Evolutionary conservation across 2,113 vertebrate genomes (phyloP).

Genomic region (Coracopsis vasa): DNA sequence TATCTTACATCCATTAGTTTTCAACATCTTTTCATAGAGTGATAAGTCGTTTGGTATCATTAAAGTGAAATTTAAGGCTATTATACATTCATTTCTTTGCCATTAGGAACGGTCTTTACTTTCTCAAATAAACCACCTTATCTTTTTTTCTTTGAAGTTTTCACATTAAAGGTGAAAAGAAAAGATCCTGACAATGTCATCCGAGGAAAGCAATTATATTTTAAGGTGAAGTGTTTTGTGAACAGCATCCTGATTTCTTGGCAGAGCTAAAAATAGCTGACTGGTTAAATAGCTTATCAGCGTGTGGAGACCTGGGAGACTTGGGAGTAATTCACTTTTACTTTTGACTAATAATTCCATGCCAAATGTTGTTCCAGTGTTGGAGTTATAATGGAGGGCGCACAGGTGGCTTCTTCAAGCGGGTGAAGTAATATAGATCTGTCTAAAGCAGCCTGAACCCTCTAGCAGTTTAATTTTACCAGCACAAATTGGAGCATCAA

Average conservation of each 20-base stretch:
- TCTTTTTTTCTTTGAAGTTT: not conserved
- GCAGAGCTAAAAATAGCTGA: slow-evolving; percentile 24
- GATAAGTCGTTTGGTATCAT: not conserved
- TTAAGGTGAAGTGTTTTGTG: slow-evolving; percentile 40
- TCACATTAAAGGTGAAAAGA: not conserved
- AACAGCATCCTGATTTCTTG: slow-evolving; percentile 19
- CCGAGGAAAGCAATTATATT: slow-evolving; percentile 54
- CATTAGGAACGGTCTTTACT: not conserved
- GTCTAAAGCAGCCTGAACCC: not conserved
- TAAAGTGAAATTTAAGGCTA: not conserved
- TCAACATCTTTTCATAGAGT: not conserved
- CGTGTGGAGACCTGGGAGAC: not conserved
- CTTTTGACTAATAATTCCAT: not conserved
- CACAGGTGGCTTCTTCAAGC: not conserved
- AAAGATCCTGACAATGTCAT: not conserved
- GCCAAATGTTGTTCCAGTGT: not conserved
- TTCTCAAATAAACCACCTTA: not conserved
- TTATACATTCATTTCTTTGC: not conserved
- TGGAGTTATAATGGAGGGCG: not conserved
- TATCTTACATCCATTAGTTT: not conserved
- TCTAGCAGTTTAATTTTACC: not conserved
- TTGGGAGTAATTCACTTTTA: not conserved
- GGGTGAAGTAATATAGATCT: not conserved
- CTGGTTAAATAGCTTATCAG: not conserved
- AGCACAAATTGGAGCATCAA: accelerated